A percentile compares a stretch with the other conserved stretches of the same genome.
phyloP scores from a whole-genome alignment of 2,113 vertebrate genomes.

The Condylura cristata region DNA sequence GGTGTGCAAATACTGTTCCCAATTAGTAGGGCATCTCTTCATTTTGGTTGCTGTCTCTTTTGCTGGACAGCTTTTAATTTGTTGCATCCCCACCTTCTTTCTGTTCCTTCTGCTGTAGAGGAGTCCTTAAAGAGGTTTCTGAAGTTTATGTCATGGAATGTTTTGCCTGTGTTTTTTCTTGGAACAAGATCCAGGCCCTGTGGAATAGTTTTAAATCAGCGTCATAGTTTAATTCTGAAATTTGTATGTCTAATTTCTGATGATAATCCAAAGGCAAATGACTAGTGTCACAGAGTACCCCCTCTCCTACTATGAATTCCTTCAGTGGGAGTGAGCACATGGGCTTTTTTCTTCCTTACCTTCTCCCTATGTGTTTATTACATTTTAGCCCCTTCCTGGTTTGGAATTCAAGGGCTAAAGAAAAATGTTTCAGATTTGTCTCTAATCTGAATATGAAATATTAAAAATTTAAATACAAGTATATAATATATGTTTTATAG shows the following conservation, averaged over 20 bases:
- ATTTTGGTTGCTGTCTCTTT: no score
- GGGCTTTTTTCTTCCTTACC: neutral
- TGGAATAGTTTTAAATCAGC: neutral
- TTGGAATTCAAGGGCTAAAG: neutral
- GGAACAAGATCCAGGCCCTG: no score
- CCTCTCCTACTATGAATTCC: neutral
- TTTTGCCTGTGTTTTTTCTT: no score
- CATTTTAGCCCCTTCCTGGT: neutral
- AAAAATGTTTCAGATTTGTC: neutral
- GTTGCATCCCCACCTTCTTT: no score
- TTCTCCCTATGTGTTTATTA: no score
- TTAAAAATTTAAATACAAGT: no score
- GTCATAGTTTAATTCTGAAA: neutral
- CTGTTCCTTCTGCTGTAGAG: no score
- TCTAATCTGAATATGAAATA: neutral
- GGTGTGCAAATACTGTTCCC: no score
- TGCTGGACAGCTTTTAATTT: no score
- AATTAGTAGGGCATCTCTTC: no score
- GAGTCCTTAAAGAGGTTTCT: no score
- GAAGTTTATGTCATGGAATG: no score
- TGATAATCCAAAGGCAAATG: neutral
- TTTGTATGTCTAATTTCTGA: neutral
- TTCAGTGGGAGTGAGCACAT: neutral
- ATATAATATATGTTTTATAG: neutral
- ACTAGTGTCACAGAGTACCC: neutral